These are phyloP conservation scores for Napeogenes sylphis DNA, from an alignment of 2,888 invertebrate genomes.

Conservation along the genomic window DNA sequence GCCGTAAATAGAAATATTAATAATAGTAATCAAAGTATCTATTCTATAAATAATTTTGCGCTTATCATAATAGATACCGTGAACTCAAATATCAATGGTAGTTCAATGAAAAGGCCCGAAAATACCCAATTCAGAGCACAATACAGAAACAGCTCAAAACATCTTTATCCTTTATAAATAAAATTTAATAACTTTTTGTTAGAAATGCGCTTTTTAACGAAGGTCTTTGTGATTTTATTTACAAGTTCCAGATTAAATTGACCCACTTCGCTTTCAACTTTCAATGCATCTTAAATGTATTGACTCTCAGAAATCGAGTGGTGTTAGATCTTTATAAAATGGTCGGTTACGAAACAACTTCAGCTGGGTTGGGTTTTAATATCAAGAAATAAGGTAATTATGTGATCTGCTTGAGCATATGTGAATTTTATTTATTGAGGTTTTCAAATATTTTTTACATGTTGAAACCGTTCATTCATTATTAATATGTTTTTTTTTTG, in stretches of 20 bases:
- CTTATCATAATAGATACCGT: slow-evolving; percentile 27
- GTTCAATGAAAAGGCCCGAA: slow-evolving; percentile 40
- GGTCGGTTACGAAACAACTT: slow-evolving; percentile 44
- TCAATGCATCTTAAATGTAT: slow-evolving; percentile 20
- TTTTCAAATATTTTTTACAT: no score
- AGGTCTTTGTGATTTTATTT: slow-evolving; percentile 55
- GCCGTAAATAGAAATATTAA: no score
- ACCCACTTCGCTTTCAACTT: slow-evolving; percentile 27
- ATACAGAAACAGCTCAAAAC: slow-evolving; percentile 45
- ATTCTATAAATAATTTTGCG: no score
- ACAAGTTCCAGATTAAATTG: slow-evolving; percentile 42
- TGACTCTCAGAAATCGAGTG: slow-evolving; percentile 17
- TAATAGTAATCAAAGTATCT: no score
- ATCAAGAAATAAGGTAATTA: slow-evolving; percentile 41
- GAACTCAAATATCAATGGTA: slow-evolving; percentile 28
- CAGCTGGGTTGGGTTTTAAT: slow-evolving; percentile 60
- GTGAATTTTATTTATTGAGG: no score
- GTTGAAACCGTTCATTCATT: no score
- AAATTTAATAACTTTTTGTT: slow-evolving; percentile 74
- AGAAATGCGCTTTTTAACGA: slow-evolving; percentile 64
- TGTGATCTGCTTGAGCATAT: no score
- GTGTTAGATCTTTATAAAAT: slow-evolving; percentile 42
- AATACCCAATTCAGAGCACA: slow-evolving; percentile 43
- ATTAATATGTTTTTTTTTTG: no score
- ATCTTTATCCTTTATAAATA: slow-evolving; percentile 47